These are phyloP conservation scores for Bos taurus DNA, from an alignment of 2,113 vertebrate species.

Conservation along the genomic window ARS-UCD2.0 NC_037330.1:100399001-100399500, in stretches of 20 bases:
- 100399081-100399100: background rate
- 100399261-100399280: background rate
- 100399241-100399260: background rate
- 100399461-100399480: background rate
- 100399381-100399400: background rate
- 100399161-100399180: background rate
- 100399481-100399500: background rate
- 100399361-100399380: background rate
- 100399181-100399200: background rate
- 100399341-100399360: background rate
- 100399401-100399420: background rate
- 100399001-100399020: background rate
- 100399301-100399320: background rate
- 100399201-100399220: background rate
- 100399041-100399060: background rate
- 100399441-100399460: background rate
- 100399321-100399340: background rate
- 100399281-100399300: background rate
- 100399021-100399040: background rate
- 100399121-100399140: background rate
- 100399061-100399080: background rate
- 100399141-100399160: background rate
- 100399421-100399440: background rate
- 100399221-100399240: background rate
- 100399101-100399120: background rate